Percentiles rank a stretch among this genome's conserved stretches.
These are phyloP conservation scores for Taeniopygia guttata DNA, from an alignment of 2,797 vertebrate genomes.

Conservation along the genomic window DNA sequence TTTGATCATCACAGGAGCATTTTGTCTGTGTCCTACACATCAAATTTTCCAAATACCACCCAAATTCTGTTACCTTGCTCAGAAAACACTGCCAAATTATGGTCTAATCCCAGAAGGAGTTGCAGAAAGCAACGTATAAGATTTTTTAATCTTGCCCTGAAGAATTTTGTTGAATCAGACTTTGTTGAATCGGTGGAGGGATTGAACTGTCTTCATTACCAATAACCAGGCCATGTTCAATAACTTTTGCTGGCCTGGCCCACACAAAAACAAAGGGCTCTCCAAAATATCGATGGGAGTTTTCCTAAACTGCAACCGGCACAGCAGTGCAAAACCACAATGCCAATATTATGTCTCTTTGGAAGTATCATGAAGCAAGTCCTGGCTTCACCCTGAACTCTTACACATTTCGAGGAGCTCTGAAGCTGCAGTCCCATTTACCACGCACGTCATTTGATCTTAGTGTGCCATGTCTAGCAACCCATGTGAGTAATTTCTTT, in stretches of 20 bases:
- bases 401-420: background rate
- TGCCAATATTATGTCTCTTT: background rate
- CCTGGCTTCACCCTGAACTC: background rate
- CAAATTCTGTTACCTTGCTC: slow-evolving; percentile 14
- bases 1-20: background rate
- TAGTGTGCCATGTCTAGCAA: background rate
- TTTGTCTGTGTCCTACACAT: slow-evolving; percentile 33
- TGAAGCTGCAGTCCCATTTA: background rate
- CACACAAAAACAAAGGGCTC: background rate
- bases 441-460: fast-evolving
- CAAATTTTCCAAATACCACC: slow-evolving; percentile 25
- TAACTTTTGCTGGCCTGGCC: background rate
- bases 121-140: background rate
- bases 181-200: background rate
- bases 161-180: background rate
- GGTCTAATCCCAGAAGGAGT: background rate
- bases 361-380: background rate
- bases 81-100: background rate
- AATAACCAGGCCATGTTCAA: background rate
- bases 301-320: background rate
- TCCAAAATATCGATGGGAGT: background rate
- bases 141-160: background rate
- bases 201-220: background rate
- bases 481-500: background rate
- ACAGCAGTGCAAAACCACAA: background rate